phyloP scores from a whole-genome alignment of 2,888 invertebrate genomes.

The Troides oblongomaculatus region DNA sequence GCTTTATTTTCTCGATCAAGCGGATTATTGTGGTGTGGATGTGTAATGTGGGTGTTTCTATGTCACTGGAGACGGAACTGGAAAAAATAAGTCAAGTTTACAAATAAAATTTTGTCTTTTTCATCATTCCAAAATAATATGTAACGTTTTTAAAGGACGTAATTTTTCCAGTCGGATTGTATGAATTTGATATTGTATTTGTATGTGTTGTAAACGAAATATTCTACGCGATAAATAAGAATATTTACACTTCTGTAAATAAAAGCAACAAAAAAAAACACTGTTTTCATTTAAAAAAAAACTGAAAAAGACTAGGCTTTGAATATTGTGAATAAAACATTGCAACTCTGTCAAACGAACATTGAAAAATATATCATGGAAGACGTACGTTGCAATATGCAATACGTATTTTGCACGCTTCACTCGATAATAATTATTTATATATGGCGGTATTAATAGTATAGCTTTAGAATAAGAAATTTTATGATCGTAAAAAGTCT shows the following conservation, averaged over 20 bases:
- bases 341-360: too few species aligned
- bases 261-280: constrained; percentile 41
- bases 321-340: too few species aligned
- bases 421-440: too few species aligned
- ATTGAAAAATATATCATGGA: too few species aligned
- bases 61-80: constrained; percentile 2
- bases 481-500: too few species aligned
- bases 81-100: constrained; percentile 6
- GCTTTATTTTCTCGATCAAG: constrained; percentile 4
- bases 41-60: background rate
- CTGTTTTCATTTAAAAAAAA: constrained; percentile 32
- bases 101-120: background rate
- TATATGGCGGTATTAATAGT: too few species aligned
- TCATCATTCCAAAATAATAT: background rate
- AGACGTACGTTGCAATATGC: too few species aligned
- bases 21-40: constrained; percentile 16
- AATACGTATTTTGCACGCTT: too few species aligned
- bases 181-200: constrained; percentile 35
- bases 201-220: constrained; percentile 44
- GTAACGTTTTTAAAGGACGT: background rate
- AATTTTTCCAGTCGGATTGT: constrained; percentile 25
- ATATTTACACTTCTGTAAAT: constrained; percentile 68
- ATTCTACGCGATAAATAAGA: constrained; percentile 48
- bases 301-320: background rate
- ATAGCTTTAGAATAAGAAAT: too few species aligned